Conservation (phyloP, 2,888 invertebrate genomes). For the Unio delphinus region DNA sequence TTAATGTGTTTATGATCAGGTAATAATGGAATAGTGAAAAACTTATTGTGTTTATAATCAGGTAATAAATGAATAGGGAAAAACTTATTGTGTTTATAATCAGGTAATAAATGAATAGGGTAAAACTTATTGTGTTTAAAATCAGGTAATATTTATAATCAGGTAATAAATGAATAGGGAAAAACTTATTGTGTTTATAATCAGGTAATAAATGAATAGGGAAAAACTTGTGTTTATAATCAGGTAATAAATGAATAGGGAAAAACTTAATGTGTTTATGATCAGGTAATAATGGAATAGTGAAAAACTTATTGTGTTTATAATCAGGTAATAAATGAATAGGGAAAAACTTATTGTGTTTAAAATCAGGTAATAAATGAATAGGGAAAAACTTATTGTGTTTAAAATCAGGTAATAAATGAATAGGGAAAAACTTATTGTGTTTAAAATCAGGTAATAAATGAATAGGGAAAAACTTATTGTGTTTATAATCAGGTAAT, state of each 20-base stretch:
- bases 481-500: too few species aligned
- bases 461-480: constrained; percentile 82
- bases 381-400: constrained; percentile 86
- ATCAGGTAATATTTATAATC: too few species aligned
- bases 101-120: constrained; percentile 78
- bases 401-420: constrained; percentile 83
- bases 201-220: constrained; percentile 78
- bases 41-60: constrained; percentile 88
- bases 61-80: constrained; percentile 80
- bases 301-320: constrained; percentile 88
- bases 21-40: constrained; percentile 79
- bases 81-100: constrained; percentile 89
- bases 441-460: constrained; percentile 85
- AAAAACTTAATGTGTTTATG: constrained; percentile 88
- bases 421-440: constrained; percentile 84
- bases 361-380: constrained; percentile 79
- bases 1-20: constrained; percentile 91
- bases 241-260: constrained; percentile 78
- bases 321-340: constrained; percentile 78
- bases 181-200: constrained; percentile 86
- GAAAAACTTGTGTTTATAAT: constrained; percentile 89
- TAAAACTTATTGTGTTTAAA: constrained; percentile 89
- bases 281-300: constrained; percentile 79
- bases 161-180: constrained; percentile 80
- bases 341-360: constrained; percentile 79